These are phyloP conservation scores for Melanotaenia parkinsoni DNA, from an alignment of 2,797 vertebrate species.

Conservation along the genomic window DNA sequence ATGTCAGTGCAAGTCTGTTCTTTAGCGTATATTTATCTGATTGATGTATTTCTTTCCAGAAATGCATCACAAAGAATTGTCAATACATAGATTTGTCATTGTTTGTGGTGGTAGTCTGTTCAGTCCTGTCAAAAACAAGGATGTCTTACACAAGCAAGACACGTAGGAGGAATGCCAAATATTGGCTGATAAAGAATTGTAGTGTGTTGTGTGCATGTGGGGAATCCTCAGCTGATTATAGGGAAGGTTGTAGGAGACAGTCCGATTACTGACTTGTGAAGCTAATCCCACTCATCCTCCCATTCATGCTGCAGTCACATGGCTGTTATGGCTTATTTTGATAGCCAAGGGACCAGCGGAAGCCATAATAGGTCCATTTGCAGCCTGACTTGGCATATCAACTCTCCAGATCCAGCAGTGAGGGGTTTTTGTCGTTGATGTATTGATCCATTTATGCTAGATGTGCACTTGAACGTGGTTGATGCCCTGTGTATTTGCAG, in stretches of 20 bases:
- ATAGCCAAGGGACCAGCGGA: slow-evolving; percentile 61
- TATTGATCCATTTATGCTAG: slow-evolving; percentile 64
- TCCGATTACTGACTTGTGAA: slow-evolving; percentile 73
- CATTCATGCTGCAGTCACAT: slow-evolving; percentile 75
- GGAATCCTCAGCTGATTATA: slow-evolving; percentile 44
- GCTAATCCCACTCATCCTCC: slow-evolving; percentile 74
- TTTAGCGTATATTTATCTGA: background rate
- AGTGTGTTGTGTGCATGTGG: slow-evolving; percentile 24
- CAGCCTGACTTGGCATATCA: slow-evolving; percentile 38
- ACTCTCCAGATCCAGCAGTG: slow-evolving; percentile 27
- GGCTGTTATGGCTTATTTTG: slow-evolving; percentile 67
- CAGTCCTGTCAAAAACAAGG: slow-evolving; percentile 2
- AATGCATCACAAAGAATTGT: background rate
- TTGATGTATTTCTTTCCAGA: slow-evolving; percentile 3
- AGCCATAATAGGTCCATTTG: slow-evolving; percentile 66
- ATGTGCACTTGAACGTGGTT: slow-evolving; percentile 56
- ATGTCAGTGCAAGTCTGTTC: too few species aligned
- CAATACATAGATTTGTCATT: background rate
- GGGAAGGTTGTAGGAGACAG: slow-evolving; percentile 50
- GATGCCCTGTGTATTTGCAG: slow-evolving; percentile 38
- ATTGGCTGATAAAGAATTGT: background rate
- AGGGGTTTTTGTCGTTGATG: slow-evolving; percentile 65
- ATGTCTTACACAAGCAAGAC: background rate
- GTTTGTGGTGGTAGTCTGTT: slow-evolving; percentile 9
- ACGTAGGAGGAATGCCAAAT: background rate